A percentile compares a stretch with the other conserved stretches of the same genome.
Evolutionary conservation across 2,797 vertebrate species (phyloP).

Genomic region (Australoheros facetus): DNA sequence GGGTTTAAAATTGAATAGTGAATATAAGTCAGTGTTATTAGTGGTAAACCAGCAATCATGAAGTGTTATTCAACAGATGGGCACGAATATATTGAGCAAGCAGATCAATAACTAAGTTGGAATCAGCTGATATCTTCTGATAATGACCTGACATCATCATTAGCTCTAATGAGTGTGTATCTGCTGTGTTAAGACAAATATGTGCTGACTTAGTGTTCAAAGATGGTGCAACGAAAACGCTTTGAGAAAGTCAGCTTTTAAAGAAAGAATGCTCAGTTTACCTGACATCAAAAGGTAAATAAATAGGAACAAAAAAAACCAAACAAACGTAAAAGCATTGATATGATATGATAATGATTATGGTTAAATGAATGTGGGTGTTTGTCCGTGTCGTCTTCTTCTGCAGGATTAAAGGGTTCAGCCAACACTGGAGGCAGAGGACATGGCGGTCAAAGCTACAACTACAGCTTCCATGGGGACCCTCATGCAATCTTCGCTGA

Average conservation of each 20-base stretch:
- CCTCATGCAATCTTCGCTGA: constrained; percentile 96
- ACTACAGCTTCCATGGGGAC: constrained; percentile 96
- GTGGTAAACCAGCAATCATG: not conserved
- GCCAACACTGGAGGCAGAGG: constrained; percentile 75
- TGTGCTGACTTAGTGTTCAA: not conserved
- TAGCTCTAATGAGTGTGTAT: not conserved
- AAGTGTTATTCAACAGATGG: not conserved
- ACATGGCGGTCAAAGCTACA: constrained; percentile 86
- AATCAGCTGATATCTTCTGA: not conserved
- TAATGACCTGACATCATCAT: not conserved
- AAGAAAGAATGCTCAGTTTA: not conserved
- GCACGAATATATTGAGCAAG: not conserved
- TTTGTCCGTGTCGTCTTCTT: not conserved
- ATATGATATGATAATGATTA: not conserved
- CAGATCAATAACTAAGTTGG: not conserved
- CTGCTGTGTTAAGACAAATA: not conserved
- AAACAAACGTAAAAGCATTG: not conserved
- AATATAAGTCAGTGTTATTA: not conserved
- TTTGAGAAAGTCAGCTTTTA: not conserved
- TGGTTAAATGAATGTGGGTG: not conserved
- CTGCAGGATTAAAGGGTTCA: constrained; percentile 73
- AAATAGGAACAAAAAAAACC: not conserved
- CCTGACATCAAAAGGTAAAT: not conserved
- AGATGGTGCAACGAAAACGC: not conserved
- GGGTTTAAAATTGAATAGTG: not conserved